A percentile compares a stretch with the other conserved stretches of the same genome.
phyloP scores from a whole-genome alignment of 2,888 invertebrate genomes.

The Petrolisthes cinctipes region DNA sequence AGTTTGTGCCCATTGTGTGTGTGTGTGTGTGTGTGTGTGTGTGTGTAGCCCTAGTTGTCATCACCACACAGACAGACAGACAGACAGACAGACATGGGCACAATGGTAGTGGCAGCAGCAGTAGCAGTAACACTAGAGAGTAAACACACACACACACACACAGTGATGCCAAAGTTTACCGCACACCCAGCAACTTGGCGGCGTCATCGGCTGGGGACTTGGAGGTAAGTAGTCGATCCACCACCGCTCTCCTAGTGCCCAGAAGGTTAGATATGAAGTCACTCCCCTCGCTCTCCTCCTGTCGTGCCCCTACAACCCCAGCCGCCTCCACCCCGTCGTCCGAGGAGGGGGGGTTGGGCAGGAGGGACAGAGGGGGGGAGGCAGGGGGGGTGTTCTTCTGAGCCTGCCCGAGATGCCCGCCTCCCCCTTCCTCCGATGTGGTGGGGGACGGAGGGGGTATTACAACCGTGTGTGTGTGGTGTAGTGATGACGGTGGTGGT shows the following conservation, averaged over 20 bases:
- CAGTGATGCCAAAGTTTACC: conserved; percentile 23
- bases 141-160: neutral
- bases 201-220: conserved; percentile 59
- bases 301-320: conserved; percentile 23
- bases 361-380: neutral
- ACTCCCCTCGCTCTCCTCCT: conserved; percentile 46
- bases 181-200: conserved; percentile 58
- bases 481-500: neutral
- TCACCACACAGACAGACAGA: conserved; percentile 3
- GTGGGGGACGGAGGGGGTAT: conserved; percentile 20
- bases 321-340: neutral
- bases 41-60: neutral
- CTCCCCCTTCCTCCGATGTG: conserved; percentile 8
- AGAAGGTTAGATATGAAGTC: conserved; percentile 61
- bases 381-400: neutral
- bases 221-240: conserved; percentile 54
- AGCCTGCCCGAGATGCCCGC: neutral
- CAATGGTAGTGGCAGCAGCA: neutral
- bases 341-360: neutral
- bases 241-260: conserved; percentile 55
- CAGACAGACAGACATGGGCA: neutral
- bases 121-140: too few relatives aligned
- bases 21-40: conserved; percentile 15
- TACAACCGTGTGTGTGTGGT: neutral
- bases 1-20: conserved; percentile 6